These are phyloP conservation scores for Anastatus disparis DNA, from an alignment of 1,140 invertebrate species.

Conservation along the genomic window DNA sequence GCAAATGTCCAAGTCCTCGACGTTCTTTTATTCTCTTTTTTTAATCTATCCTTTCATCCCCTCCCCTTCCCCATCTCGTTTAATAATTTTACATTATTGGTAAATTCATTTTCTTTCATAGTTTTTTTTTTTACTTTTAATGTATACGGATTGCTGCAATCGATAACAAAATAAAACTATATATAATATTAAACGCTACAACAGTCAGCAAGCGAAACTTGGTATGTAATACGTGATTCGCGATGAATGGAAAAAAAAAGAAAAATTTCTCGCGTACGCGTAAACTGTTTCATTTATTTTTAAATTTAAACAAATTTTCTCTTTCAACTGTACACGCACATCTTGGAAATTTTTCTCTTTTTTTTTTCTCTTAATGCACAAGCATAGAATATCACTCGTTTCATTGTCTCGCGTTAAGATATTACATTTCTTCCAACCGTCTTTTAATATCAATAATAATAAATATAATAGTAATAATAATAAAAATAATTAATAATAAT, in stretches of 20 bases:
- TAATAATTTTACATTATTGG: too few species aligned
- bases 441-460: constrained; percentile 44
- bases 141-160: constrained; percentile 28
- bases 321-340: too few species aligned
- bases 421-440: constrained; percentile 18
- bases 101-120: too few species aligned
- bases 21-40: background rate
- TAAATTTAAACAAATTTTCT: too few species aligned
- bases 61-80: too few species aligned
- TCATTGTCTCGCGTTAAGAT: constrained; percentile 24
- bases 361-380: too few species aligned
- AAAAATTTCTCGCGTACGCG: constrained; percentile 43
- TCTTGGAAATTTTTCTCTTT: too few species aligned
- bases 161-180: constrained; percentile 66
- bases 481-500: too few species aligned
- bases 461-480: too few species aligned
- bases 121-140: too few species aligned
- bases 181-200: constrained; percentile 57
- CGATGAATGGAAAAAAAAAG: constrained; percentile 41
- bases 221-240: constrained; percentile 7
- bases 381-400: too few species aligned
- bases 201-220: constrained; percentile 64
- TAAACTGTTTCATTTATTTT: too few species aligned
- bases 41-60: constrained; percentile 31
- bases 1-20: background rate